Conservation (phyloP, 1,140 invertebrate genomes). For the Diploscapter pachys region DNA sequence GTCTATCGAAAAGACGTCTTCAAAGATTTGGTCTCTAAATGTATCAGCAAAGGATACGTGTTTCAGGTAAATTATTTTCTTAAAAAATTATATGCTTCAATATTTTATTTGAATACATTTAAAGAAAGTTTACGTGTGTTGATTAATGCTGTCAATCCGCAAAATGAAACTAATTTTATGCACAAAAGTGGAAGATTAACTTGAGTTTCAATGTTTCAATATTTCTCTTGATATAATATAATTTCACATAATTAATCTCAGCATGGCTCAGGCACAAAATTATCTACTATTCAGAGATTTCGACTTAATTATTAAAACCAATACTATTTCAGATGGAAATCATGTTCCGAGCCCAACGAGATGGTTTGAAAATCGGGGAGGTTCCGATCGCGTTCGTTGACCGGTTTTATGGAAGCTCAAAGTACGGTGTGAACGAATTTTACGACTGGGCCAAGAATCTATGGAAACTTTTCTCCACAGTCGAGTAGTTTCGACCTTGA, state of each 20-base stretch:
- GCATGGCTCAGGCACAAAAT: background rate
- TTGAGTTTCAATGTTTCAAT: background rate
- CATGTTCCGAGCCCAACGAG: constrained; percentile 82
- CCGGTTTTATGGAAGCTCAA: constrained; percentile 94
- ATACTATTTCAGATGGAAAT: constrained; percentile 87
- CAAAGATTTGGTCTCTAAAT: constrained; percentile 44
- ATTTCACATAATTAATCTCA: too few species aligned
- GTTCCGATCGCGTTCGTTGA: constrained; percentile 97
- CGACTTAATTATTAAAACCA: background rate
- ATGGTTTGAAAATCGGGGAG: constrained; percentile 83
- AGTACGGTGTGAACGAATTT: constrained; percentile 59
- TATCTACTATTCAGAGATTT: background rate
- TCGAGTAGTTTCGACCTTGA: too few species aligned
- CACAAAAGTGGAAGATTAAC: background rate
- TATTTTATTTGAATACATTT: background rate
- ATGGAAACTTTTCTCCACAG: too few species aligned
- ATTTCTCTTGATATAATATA: background rate
- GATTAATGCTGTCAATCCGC: too few species aligned
- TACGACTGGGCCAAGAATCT: too few species aligned
- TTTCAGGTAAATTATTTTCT: constrained; percentile 43
- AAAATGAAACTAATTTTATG: background rate
- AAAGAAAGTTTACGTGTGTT: too few species aligned
- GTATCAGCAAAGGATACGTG: constrained; percentile 58
- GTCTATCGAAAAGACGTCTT: constrained; percentile 60
- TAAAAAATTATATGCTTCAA: background rate